Conservation (phyloP, 2,888 invertebrate genomes). For the Amphiduros pacificus region DNA sequence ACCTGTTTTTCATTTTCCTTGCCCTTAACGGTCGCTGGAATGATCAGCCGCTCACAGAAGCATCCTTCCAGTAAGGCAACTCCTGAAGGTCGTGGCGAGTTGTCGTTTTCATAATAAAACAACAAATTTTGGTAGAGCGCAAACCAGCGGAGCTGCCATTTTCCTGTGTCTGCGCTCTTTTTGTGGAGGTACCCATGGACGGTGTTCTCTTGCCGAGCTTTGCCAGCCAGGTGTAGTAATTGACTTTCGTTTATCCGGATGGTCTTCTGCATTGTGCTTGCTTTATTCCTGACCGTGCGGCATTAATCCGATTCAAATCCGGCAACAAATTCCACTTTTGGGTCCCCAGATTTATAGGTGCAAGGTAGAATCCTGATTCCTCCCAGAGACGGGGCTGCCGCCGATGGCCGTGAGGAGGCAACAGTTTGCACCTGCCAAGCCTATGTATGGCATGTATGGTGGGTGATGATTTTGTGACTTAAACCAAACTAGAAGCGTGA, state of each 20-base stretch:
- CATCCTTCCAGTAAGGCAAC: slow-evolving; percentile 85
- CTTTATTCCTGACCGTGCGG: no score
- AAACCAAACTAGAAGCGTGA: no score
- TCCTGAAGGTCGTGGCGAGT: slow-evolving; percentile 77
- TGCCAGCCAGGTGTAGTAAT: slow-evolving; percentile 79
- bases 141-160: slow-evolving; percentile 74
- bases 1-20: slow-evolving; percentile 56
- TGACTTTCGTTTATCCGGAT: slow-evolving; percentile 82
- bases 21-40: slow-evolving; percentile 43
- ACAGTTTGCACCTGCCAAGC: no score
- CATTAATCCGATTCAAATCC: no score
- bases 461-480: no score
- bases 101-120: slow-evolving; percentile 88
- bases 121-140: slow-evolving; percentile 76
- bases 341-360: no score
- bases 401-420: no score
- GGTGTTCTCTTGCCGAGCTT: slow-evolving; percentile 83
- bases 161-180: slow-evolving; percentile 79
- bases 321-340: no score
- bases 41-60: slow-evolving; percentile 64
- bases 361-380: no score
- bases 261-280: slow-evolving; percentile 76
- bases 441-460: no score
- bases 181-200: slow-evolving; percentile 83
- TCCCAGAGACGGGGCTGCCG: no score